A percentile compares a stretch with the other conserved stretches of the same genome.
phyloP scores from a whole-genome alignment of 2,797 vertebrate genomes.

The Phalloptychus januarius region DNA sequence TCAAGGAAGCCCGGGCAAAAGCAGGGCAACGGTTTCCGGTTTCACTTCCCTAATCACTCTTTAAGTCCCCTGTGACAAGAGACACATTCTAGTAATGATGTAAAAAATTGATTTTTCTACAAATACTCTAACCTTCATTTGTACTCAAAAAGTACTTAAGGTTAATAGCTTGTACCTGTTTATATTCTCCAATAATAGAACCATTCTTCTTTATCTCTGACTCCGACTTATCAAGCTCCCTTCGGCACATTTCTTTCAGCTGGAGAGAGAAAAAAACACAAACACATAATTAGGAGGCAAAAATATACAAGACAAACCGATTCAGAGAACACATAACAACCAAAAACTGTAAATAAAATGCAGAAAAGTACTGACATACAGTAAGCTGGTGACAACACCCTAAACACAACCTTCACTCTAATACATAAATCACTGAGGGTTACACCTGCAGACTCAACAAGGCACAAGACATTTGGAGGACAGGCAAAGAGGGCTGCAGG shows the following conservation, averaged over 20 bases:
- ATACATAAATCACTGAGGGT: constrained; percentile 58
- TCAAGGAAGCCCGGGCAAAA: not conserved
- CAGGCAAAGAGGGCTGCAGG: constrained; percentile 29
- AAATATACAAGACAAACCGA: constrained; percentile 25
- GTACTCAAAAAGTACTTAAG: not conserved
- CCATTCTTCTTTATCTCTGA: constrained; percentile 98
- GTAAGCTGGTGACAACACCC: constrained; percentile 49
- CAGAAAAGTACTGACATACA: constrained; percentile 47
- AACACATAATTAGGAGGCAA: constrained; percentile 23
- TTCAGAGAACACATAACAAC: constrained; percentile 38
- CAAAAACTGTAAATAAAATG: constrained; percentile 48
- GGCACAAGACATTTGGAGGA: constrained; percentile 54
- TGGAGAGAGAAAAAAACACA: constrained; percentile 52
- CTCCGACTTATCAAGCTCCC: constrained; percentile 97
- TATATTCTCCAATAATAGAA: constrained; percentile 98
- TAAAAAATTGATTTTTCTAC: not conserved
- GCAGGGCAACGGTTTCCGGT: not conserved
- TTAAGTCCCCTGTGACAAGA: constrained; percentile 3
- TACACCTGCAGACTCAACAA: constrained; percentile 30
- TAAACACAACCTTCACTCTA: constrained; percentile 26
- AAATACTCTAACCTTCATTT: not conserved
- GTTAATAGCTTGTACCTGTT: constrained; percentile 84
- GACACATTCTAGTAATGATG: constrained; percentile 4
- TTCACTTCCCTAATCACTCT: constrained; percentile 24
- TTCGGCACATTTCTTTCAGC: constrained; percentile 98